A percentile compares a stretch with the other conserved stretches of the same genome.
These are phyloP conservation scores for Epinephelus coioides DNA, from an alignment of 2,797 vertebrate genomes.

Conservation along the genomic window DNA sequence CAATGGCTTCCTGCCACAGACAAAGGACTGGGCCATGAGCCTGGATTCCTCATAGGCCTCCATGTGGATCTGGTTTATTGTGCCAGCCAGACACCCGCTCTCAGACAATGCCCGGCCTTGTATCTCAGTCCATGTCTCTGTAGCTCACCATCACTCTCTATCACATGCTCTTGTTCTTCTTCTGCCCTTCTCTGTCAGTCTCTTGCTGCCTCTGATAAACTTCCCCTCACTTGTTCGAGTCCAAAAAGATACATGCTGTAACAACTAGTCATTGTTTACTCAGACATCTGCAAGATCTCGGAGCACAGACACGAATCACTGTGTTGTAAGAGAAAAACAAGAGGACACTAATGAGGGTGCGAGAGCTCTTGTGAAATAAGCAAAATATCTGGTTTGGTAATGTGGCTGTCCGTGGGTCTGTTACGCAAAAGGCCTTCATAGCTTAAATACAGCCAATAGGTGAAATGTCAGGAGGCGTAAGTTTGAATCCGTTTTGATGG, in stretches of 20 bases:
- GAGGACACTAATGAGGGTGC: not conserved
- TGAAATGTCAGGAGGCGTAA: not conserved
- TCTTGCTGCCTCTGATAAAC: not conserved
- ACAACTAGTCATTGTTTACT: constrained; percentile 25
- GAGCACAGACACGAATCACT: not conserved
- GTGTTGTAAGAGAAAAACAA: not conserved
- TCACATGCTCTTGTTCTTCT: constrained; percentile 33
- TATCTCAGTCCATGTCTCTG: constrained; percentile 40
- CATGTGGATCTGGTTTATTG: constrained; percentile 55
- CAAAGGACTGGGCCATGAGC: constrained; percentile 49
- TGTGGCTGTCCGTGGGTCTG: not conserved
- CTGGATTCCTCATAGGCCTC: constrained; percentile 56
- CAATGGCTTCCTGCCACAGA: constrained; percentile 47
- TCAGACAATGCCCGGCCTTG: constrained; percentile 56
- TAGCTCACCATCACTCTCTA: constrained; percentile 34
- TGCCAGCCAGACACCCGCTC: constrained; percentile 28
- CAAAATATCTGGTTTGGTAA: constrained; percentile 1
- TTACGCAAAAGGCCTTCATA: not conserved
- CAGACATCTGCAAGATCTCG: constrained; percentile 18
- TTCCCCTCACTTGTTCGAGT: not conserved
- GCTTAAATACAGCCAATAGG: not conserved
- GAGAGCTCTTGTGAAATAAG: constrained; percentile 23
- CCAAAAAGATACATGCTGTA: not conserved
- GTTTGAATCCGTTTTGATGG: not conserved
- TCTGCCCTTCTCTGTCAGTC: not conserved